Base-by-base conservation (phyloP, 2,888 invertebrate genomes). In the Drosophila borborema region DNA sequence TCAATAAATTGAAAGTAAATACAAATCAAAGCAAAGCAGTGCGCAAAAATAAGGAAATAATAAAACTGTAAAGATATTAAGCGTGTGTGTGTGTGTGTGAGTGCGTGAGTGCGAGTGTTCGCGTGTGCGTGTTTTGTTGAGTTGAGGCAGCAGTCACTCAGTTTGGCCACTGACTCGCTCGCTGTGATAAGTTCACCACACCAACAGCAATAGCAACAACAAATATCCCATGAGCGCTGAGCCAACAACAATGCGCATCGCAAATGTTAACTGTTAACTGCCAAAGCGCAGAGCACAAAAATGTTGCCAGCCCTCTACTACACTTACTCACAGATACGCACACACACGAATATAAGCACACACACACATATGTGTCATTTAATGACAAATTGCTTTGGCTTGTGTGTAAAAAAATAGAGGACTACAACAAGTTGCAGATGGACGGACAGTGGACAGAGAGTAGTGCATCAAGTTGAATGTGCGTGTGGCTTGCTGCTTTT, bases 341-440 rank as follows among this genome's bases (percentile, higher is more conserved):
- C 38, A 31, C 49, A 10, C n/a, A 12, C 40, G 46, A 20, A 7
- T 53, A 61, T 34, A 16, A 36, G 34, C 45, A 58, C 14, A 36
- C 48, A 58, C 10, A 48, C 20, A 58, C 10, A 48, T 28, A 36
- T 36, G 23, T 66, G 68, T 64, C 63, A 54, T 64, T 41, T 54
- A 70, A 60, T 61, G 74, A 70, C 86, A 85, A 87, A 87, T 79
- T 74, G 70, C 54, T 82, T 56, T 40, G 48, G 43, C 16, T 45
- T 38, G 69, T 46, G 34, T 20, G 40, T 28, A 53, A 48, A 41
- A 62, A 62, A 62, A 28, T 28, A 28, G 6, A 55, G 36, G 67
- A 64, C 81, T 69, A 78, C 78, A 78, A 78, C 81, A 78, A 81
- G 81, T 81, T 78, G 81, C 78, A 78, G 77, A 53, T 69, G 63